Percentiles rank a stretch among this genome's conserved stretches.
Evolutionary conservation across 2,113 vertebrate genomes (phyloP).

Genomic region (Oncorhynchus kisutch): DNA sequence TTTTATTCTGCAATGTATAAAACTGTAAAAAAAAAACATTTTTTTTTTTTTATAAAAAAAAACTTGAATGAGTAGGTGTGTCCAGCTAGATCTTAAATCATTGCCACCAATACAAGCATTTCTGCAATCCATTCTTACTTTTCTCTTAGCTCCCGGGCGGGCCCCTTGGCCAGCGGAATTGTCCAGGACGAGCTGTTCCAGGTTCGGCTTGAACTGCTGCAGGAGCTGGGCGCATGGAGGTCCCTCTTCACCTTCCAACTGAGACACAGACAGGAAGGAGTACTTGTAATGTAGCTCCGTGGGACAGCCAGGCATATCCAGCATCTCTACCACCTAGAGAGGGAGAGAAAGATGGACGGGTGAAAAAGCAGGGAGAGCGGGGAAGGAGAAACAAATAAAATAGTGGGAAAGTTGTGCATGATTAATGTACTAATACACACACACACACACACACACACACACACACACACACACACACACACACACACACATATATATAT

Average conservation of each 20-base stretch:
- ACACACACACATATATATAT: too few species aligned
- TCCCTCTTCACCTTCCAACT: conserved; percentile 86
- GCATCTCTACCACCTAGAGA: conserved; percentile 91
- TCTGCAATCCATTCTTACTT: conserved; percentile 69
- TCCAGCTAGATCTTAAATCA: too few species aligned
- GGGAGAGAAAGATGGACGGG: neutral
- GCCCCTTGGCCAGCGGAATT: conserved; percentile 75
- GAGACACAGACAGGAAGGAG: conserved; percentile 91
- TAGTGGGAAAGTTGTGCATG: neutral
- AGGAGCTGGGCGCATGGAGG: conserved; percentile 84
- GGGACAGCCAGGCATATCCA: conserved; percentile 84
- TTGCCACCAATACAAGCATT: too few species aligned
- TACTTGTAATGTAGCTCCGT: conserved; percentile 91
- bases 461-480: fast-evolving
- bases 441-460: fast-evolving
- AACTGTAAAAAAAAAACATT: too few species aligned
- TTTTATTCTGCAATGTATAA: too few species aligned
- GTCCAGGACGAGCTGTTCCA: conserved; percentile 86
- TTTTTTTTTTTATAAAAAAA: too few species aligned
- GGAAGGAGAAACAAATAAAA: neutral
- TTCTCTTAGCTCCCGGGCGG: conserved; percentile 84
- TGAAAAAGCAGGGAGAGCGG: neutral
- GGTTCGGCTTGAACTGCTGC: conserved; percentile 91
- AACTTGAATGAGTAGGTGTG: too few species aligned
- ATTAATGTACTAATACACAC: neutral